A percentile compares a stretch with the other conserved stretches of the same genome.
Evolutionary conservation across 2,888 invertebrate genomes (phyloP).

Genomic region (Neoascia interrupta): DNA sequence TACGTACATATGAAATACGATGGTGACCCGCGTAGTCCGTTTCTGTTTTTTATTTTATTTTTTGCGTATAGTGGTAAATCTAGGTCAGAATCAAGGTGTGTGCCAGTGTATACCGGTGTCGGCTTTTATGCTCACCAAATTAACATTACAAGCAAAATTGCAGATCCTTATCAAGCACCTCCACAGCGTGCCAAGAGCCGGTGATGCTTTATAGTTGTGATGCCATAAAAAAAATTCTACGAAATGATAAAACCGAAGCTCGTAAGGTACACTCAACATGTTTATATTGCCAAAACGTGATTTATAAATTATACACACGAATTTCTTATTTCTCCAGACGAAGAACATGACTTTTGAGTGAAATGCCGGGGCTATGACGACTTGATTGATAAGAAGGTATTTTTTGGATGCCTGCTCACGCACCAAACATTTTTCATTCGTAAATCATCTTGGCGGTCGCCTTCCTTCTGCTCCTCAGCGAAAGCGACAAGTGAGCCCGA

Average conservation of each 20-base stretch:
- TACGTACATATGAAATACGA: conserved; percentile 14
- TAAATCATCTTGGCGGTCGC: conserved; percentile 24
- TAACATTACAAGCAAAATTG: conserved; percentile 25
- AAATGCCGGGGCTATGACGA: conserved; percentile 14
- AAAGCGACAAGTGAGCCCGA: conserved; percentile 11
- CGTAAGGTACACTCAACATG: conserved; percentile 12
- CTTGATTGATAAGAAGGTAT: conserved; percentile 51
- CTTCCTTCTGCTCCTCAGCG: not conserved
- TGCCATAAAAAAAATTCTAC: conserved; percentile 44
- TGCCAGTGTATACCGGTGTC: conserved; percentile 3
- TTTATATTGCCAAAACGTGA: conserved; percentile 60
- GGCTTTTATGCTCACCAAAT: conserved; percentile 49
- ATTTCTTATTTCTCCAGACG: conserved; percentile 7
- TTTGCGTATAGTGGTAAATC: conserved; percentile 27
- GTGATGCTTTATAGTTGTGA: conserved; percentile 33
- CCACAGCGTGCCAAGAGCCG: not conserved
- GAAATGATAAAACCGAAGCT: conserved; percentile 37
- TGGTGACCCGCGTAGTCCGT: conserved; percentile 39
- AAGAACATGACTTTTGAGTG: conserved; percentile 50
- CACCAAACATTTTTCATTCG: conserved; percentile 28
- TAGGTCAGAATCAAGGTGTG: conserved; percentile 61
- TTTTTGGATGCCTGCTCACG: conserved; percentile 6
- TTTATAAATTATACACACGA: conserved; percentile 37
- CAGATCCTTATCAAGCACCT: conserved; percentile 54
- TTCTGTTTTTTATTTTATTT: no score